Conservation (phyloP, 1,140 invertebrate species). For the Drosophila novamexicana region DNA sequence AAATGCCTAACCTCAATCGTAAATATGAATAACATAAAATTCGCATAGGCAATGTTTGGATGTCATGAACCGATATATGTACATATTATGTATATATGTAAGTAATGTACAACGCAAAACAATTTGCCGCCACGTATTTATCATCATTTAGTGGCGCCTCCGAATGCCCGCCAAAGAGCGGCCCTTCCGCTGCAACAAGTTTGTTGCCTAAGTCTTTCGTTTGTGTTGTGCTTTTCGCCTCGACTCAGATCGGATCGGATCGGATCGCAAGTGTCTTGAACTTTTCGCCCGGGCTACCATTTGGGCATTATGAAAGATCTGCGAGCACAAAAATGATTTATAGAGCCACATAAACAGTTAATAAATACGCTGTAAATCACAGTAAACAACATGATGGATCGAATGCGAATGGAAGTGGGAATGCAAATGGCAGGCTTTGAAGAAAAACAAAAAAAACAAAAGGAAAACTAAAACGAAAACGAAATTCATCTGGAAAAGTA, state of each 20-base stretch:
- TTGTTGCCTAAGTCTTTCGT: constrained; percentile 35
- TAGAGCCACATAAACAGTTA: constrained; percentile 49
- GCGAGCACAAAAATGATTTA: constrained; percentile 58
- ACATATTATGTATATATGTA: no score
- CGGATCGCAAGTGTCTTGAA: constrained; percentile 53
- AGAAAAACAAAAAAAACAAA: constrained; percentile 2
- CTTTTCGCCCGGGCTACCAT: constrained; percentile 46
- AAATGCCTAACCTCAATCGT: not conserved
- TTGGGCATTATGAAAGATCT: constrained; percentile 41
- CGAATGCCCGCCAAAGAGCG: not conserved
- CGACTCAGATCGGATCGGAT: not conserved
- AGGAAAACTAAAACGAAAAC: no score
- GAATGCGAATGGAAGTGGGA: constrained; percentile 1
- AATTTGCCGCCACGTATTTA: constrained; percentile 47
- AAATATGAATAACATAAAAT: not conserved
- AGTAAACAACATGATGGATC: constrained; percentile 14
- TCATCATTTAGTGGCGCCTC: constrained; percentile 38
- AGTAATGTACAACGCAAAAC: constrained; percentile 16
- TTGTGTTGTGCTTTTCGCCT: constrained; percentile 42
- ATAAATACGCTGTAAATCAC: constrained; percentile 60
- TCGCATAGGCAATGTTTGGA: not conserved
- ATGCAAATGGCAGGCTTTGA: not conserved
- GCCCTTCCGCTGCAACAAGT: not conserved
- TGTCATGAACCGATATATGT: not conserved
- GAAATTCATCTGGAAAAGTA: not conserved